A percentile compares a stretch with the other conserved stretches of the same genome.
Evolutionary conservation across 2,113 vertebrate species (phyloP).

Genomic region (human): DNA sequence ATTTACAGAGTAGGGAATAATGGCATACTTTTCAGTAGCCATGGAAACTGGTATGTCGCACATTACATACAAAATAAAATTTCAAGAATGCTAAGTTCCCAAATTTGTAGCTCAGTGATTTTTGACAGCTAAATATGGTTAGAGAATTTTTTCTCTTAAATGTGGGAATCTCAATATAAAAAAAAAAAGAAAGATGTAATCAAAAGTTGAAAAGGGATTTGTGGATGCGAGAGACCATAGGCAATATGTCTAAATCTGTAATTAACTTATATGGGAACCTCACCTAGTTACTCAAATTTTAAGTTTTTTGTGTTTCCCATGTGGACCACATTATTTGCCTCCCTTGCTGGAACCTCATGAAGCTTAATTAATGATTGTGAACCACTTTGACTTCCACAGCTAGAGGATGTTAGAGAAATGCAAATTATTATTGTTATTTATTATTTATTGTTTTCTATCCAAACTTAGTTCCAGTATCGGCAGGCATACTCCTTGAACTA

Average conservation of each 20-base stretch:
- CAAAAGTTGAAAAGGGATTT: slow-evolving; percentile 30
- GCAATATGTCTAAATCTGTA: background rate
- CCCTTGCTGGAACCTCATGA: slow-evolving; percentile 1
- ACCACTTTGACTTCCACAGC: slow-evolving; percentile 12
- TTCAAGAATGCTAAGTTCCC: background rate
- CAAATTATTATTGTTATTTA: slow-evolving; percentile 68
- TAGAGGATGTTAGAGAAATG: slow-evolving; percentile 47
- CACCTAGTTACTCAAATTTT: background rate
- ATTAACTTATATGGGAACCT: slow-evolving; percentile 36
- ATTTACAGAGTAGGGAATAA: background rate
- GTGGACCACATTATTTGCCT: slow-evolving; percentile 20
- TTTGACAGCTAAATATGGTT: background rate
- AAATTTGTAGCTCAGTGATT: background rate
- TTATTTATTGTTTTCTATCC: slow-evolving; percentile 65
- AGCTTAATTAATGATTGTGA: slow-evolving; percentile 52
- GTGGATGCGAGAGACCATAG: background rate
- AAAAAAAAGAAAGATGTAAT: background rate
- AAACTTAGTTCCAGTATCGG: slow-evolving; percentile 20
- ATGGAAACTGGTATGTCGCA: background rate
- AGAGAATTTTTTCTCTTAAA: background rate
- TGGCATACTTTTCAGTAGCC: background rate
- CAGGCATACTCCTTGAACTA: background rate
- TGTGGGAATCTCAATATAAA: background rate
- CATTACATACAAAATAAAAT: background rate
- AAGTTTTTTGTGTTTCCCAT: background rate